Conservation (phyloP, 2,888 invertebrate genomes). For the Cerastis leucographa region DNA sequence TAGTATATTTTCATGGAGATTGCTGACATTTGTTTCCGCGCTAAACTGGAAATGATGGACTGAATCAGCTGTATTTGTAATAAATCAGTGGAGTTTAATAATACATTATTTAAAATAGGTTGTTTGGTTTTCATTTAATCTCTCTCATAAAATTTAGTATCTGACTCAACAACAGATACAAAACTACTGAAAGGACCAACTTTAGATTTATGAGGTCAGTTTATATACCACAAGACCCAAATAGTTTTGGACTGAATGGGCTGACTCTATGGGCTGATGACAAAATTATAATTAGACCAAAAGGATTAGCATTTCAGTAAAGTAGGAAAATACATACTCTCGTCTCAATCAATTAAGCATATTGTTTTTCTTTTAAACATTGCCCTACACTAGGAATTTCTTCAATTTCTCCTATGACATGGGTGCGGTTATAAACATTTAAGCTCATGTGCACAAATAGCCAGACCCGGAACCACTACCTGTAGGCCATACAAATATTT, state of each 20-base stretch:
- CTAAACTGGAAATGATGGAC: conserved; percentile 40
- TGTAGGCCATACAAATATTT: not conserved
- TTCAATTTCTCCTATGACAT: not conserved
- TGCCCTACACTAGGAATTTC: not conserved
- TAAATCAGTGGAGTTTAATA: conserved; percentile 32
- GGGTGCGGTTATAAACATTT: not conserved
- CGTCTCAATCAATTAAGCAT: not conserved
- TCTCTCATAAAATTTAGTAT: not conserved
- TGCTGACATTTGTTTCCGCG: conserved; percentile 53
- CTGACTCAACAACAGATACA: not conserved
- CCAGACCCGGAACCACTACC: not conserved
- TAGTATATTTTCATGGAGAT: conserved; percentile 30
- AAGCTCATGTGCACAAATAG: not conserved
- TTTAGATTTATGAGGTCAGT: not conserved
- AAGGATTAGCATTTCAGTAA: not conserved
- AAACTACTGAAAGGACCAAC: not conserved
- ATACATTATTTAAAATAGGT: not conserved
- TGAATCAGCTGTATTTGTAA: conserved; percentile 36
- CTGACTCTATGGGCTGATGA: too few relatives aligned
- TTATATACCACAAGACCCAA: too few relatives aligned
- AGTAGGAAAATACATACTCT: not conserved
- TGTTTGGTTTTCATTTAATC: not conserved
- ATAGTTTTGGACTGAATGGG: not conserved
- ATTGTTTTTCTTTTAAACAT: too few relatives aligned
- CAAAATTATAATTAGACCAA: not conserved